Evolutionary conservation across 2,797 vertebrate genomes (phyloP).

Genomic region (Buceros bicornis): DNA sequence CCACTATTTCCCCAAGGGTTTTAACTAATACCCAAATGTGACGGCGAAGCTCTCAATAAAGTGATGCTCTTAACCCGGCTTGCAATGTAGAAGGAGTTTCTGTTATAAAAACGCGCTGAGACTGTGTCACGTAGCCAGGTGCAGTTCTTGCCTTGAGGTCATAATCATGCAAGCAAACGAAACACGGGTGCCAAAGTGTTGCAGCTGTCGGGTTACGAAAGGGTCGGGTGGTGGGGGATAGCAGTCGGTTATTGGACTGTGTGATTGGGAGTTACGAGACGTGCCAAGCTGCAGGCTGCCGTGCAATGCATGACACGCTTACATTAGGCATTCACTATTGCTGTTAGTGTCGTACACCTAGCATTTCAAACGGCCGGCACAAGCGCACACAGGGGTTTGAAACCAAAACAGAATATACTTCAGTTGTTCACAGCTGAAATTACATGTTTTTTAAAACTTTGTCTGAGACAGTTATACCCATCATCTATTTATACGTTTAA

Average conservation of each 20-base stretch:
- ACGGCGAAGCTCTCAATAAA: conserved; percentile 11
- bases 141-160: conserved; percentile 41
- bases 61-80: background rate
- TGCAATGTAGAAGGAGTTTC: background rate
- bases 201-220: conserved; percentile 17
- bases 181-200: conserved; percentile 34
- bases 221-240: conserved; percentile 29
- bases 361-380: background rate
- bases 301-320: background rate
- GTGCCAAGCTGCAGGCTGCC: background rate
- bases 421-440: background rate
- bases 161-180: conserved; percentile 50
- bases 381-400: background rate
- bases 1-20: background rate
- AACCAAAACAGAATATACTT: background rate
- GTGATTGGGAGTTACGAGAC: conserved; percentile 8
- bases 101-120: background rate
- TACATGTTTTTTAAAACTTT: background rate
- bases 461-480: background rate
- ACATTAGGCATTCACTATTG: background rate
- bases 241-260: conserved; percentile 24
- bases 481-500: background rate
- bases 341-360: background rate
- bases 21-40: background rate
- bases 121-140: background rate